Evolutionary conservation across 2,113 vertebrate species (phyloP).

Genomic region (Rhinolophus ferrumequinum): DNA sequence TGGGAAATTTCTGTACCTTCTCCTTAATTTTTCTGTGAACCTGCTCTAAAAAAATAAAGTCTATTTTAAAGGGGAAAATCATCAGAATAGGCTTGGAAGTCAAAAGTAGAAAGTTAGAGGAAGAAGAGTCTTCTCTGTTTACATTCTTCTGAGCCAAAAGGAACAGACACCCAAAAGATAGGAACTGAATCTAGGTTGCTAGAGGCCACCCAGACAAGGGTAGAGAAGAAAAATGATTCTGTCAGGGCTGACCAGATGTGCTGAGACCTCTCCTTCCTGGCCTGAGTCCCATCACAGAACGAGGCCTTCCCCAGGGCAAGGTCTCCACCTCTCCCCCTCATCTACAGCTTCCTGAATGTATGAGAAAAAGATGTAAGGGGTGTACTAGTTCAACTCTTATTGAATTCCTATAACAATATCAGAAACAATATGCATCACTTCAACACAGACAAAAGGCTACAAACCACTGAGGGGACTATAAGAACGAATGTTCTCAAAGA

Average conservation of each 20-base stretch:
- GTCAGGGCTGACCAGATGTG: background rate
- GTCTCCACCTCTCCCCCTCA: background rate
- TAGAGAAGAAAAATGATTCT: background rate
- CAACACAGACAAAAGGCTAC: conserved; percentile 70
- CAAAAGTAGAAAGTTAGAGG: background rate
- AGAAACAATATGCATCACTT: conserved; percentile 35
- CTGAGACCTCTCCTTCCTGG: background rate
- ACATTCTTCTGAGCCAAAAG: background rate
- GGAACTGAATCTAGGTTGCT: background rate
- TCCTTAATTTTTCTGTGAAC: conserved; percentile 40
- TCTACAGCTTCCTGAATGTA: background rate
- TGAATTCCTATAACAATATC: conserved; percentile 70
- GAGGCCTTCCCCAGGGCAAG: background rate
- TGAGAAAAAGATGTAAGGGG: background rate
- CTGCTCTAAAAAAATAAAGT: background rate
- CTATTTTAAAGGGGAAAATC: background rate
- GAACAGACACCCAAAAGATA: background rate
- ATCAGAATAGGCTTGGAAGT: background rate
- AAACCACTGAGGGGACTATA: conserved; percentile 54
- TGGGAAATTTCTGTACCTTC: background rate
- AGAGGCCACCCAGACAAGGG: background rate
- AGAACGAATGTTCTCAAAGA: conserved; percentile 49
- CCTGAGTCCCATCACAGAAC: background rate
- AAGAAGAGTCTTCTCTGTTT: background rate
- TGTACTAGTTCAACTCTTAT: background rate